Percentiles rank a stretch among this genome's conserved stretches.
Evolutionary conservation across 2,797 vertebrate species (phyloP).

Genomic region (Argya squamiceps): DNA sequence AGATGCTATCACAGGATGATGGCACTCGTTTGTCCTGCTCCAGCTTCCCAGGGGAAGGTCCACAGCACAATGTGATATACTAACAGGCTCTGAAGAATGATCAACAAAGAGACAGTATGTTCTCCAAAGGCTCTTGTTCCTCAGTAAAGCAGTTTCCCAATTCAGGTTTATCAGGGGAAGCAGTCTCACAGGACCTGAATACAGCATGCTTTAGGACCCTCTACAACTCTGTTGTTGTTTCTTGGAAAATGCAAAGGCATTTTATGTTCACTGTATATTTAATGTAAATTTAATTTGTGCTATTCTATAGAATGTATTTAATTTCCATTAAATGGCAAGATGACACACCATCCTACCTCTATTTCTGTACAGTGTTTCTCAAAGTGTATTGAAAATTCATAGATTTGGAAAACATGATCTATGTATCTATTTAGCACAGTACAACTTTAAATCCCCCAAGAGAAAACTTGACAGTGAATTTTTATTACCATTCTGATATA

Average conservation of each 20-base stretch:
- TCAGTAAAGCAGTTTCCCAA: neutral
- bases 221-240: neutral
- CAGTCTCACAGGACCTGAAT: neutral
- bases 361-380: neutral
- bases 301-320: neutral
- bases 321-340: neutral
- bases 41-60: neutral
- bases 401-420: neutral
- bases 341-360: neutral
- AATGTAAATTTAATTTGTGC: neutral
- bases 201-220: neutral
- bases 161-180: neutral
- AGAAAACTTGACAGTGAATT: slow-evolving; percentile 24
- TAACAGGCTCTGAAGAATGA: neutral
- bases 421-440: neutral
- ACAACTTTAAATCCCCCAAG: neutral
- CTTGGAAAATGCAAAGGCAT: neutral
- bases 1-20: neutral
- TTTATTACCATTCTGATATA: neutral
- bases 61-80: neutral
- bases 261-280: neutral
- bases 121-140: neutral
- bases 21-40: neutral
- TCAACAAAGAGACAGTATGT: neutral
- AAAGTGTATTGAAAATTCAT: neutral